Base-by-base conservation (phyloP, 2,113 vertebrate genomes). In the Merops nubicus region DNA sequence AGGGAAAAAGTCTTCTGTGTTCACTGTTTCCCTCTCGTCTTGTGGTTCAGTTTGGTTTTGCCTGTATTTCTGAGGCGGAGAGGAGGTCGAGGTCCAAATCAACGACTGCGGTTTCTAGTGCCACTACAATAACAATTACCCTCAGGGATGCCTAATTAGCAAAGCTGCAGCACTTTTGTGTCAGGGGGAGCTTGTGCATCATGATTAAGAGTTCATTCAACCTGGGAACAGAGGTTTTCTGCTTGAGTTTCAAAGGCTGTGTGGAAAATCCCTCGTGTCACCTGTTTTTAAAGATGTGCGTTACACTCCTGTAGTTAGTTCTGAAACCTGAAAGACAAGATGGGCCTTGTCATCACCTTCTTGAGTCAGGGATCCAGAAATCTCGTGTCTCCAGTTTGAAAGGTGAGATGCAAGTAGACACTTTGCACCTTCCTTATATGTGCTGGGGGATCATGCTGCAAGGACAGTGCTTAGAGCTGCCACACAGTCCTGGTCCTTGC, bases 231-330 rank as follows among this genome's bases (percentile, higher is more conserved):
- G 50, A 84, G 56, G 45, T 69, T 13, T 81, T 92, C 76, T 89
- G 31, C 80, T 87, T 85, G 50, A 87, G 80, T 65, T 91, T 92
- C 86, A 96, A 94, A 93, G 69, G 77, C 6, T 91, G 68, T 86
- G 13, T 12, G 60, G 77, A 92, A 96, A 95, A 96, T 81, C 76
- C 51, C 86, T 88, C 31, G 36, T 64, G 59, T 65, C 76, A 64
- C 43, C 62, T 73, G 57, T 69, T 94, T 93, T 87, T 89, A 69
- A 94, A 89, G 84, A 88, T 11, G 0, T 89, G 59, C 0, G 0
- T 81, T 96, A 84, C 38, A 70, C 38, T 83, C 64, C 85, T 87
- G 53, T 33, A 93, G 86, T 78, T 91, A 89, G 65, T 69, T 92
- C 89, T 87, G 86, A 93, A 86, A 94, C 0, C 0, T 81, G 91